These are phyloP conservation scores for Ctena decussata DNA, from an alignment of 2,888 invertebrate species.

Conservation along the genomic window DNA sequence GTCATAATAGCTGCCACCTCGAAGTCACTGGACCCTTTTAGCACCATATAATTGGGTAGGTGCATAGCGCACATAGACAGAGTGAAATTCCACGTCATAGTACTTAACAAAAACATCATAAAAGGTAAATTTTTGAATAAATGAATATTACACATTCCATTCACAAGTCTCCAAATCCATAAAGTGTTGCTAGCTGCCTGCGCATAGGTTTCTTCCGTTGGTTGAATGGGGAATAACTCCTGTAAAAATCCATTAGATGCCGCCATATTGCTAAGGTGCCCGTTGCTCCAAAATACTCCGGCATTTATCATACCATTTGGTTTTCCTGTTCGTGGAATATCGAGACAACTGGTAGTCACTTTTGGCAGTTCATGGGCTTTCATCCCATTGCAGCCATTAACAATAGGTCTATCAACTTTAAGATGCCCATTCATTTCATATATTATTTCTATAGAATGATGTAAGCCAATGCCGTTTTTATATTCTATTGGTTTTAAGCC, in stretches of 20 bases:
- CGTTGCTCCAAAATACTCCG: background rate
- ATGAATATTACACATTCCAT: constrained; percentile 19
- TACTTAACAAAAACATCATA: constrained; percentile 49
- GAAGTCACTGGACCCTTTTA: constrained; percentile 21
- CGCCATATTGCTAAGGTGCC: background rate
- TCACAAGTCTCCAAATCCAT: background rate
- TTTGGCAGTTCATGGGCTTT: background rate
- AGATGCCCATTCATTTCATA: background rate
- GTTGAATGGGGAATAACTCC: background rate
- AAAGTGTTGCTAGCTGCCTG: background rate
- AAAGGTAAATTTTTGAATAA: constrained; percentile 32
- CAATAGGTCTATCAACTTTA: background rate
- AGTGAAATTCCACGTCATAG: constrained; percentile 53
- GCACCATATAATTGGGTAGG: constrained; percentile 51
- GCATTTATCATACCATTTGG: background rate
- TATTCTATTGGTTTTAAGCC: background rate
- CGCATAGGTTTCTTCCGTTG: background rate
- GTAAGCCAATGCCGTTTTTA: background rate
- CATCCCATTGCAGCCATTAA: background rate
- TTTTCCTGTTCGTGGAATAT: background rate
- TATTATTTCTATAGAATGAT: background rate
- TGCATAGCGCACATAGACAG: constrained; percentile 50
- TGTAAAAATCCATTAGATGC: background rate
- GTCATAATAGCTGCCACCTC: constrained; percentile 52
- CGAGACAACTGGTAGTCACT: background rate